Evolutionary conservation across 2,888 invertebrate genomes (phyloP), one percentile per base, ranked within the genome.

Genomic region (Microplitis manilae): DNA sequence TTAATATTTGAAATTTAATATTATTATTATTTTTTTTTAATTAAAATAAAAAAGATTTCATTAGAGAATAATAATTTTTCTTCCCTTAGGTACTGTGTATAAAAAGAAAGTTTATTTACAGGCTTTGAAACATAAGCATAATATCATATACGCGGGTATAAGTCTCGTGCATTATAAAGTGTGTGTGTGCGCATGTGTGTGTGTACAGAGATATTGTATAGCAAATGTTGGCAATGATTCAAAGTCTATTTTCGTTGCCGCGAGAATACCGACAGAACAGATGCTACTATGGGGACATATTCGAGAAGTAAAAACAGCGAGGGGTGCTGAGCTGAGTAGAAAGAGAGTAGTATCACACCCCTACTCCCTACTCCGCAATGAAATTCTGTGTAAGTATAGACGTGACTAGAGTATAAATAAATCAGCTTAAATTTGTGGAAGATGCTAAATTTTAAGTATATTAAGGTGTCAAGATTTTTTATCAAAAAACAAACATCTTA

Each of bases 221-320:
- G 83, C 83, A 81, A 81, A 82, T 78, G 80, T 81, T 86, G 86
- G 86, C 86, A 84, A 73, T 78, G 83, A 82, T 81, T 85, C 86
- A 86, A 86, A 65, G 78, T 81, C 82, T 87, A 87, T 86, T 86
- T 86, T 86, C 81, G 85, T 81, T 81, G 79, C 38, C 50, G 65
- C 73, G 79, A 69, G 81, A 78, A 81, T 79, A 79, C 79, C 80
- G 79, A 77, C 70, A 39, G 80, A 79, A 79, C 80, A 83, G 80
- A 82, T 82, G 81, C 79, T 77, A 59, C 69, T 59, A 64, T 39
- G 70, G 70, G 70, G 73, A 73, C 73, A 73, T 73, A 73, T 73
- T 73, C 65, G 41, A 67, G 73, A 65, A 73, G 73, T 73, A 73
- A 73, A 73, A 73, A 73, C 73, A 73, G 50, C 50, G 50, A 50